These are phyloP conservation scores for Dipodomys ordii DNA, from an alignment of 2,113 vertebrate genomes.

Conservation along the genomic window DNA sequence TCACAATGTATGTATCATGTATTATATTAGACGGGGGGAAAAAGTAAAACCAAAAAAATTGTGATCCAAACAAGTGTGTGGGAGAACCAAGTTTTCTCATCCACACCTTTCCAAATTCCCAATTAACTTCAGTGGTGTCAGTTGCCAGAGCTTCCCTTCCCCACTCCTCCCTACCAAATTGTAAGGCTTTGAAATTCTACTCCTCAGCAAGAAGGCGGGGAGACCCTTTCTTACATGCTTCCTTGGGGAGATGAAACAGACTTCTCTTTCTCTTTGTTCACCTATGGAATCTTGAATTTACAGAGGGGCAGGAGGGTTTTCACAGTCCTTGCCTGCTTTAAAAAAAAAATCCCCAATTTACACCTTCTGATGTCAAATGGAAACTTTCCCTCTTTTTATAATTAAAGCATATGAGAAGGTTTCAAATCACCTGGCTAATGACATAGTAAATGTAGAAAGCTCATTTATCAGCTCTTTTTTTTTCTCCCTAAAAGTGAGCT, in stretches of 20 bases:
- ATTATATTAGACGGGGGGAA: not conserved
- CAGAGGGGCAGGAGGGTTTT: not conserved
- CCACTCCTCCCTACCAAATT: not conserved
- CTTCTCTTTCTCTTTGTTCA: slow-evolving; percentile 61
- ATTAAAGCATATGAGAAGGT: not conserved
- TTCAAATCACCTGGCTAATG: not conserved
- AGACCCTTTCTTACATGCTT: slow-evolving; percentile 29
- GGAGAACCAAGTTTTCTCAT: slow-evolving; percentile 52
- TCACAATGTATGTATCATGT: not conserved
- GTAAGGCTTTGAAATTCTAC: slow-evolving; percentile 75
- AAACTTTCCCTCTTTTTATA: not conserved
- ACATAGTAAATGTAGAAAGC: not conserved
- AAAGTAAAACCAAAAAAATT: not conserved
- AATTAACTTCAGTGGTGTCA: slow-evolving; percentile 62
- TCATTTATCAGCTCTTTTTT: not conserved
- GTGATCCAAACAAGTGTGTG: not conserved
- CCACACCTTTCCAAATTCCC: slow-evolving; percentile 38
- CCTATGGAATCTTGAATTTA: not conserved
- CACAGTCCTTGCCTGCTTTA: slow-evolving; percentile 30
- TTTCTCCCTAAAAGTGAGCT: not conserved
- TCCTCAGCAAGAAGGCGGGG: slow-evolving; percentile 42
- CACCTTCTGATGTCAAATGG: not conserved
- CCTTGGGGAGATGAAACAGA: slow-evolving; percentile 13
- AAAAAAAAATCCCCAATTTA: not conserved
- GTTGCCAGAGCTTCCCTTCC: slow-evolving; percentile 30